Evolutionary conservation across 1,140 invertebrate species (phyloP).

Genomic region (Lordiphosa stackelbergi): DNA sequence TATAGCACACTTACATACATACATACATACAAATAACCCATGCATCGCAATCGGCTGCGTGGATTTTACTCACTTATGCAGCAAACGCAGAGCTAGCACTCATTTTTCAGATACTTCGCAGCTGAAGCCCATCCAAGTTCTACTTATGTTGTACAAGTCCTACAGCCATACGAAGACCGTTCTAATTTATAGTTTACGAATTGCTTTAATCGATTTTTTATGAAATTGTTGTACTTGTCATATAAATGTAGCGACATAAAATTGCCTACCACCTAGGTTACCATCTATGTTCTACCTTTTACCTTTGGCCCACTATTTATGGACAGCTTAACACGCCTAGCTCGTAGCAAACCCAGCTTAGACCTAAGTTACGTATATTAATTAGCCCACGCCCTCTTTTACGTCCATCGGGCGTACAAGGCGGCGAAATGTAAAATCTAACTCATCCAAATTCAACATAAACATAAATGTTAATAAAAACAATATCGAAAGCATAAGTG

Average conservation of each 20-base stretch:
- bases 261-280: constrained; percentile 44
- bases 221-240: constrained; percentile 32
- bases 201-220: constrained; percentile 24
- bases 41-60: constrained; percentile 14
- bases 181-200: constrained; percentile 22
- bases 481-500: constrained; percentile 36
- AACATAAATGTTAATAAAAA: constrained; percentile 66
- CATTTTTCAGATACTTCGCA: constrained; percentile 2
- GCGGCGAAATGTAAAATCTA: constrained; percentile 61
- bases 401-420: constrained; percentile 32
- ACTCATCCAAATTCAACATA: constrained; percentile 54
- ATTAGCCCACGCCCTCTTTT: constrained; percentile 22
- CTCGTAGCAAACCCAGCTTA: constrained; percentile 48
- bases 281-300: constrained; percentile 51
- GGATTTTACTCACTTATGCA: constrained; percentile 25
- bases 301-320: constrained; percentile 43
- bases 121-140: not conserved
- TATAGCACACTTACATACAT: constrained; percentile 29
- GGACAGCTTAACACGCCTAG: constrained; percentile 59
- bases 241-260: constrained; percentile 25
- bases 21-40: constrained; percentile 18
- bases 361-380: constrained; percentile 50
- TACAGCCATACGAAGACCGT: constrained; percentile 15
- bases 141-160: constrained; percentile 9
- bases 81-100: constrained; percentile 6